Percentiles rank a stretch among this genome's conserved stretches.
These are phyloP conservation scores for Mythimna ferrago DNA, from an alignment of 2,888 invertebrate species.

Conservation along the genomic window DNA sequence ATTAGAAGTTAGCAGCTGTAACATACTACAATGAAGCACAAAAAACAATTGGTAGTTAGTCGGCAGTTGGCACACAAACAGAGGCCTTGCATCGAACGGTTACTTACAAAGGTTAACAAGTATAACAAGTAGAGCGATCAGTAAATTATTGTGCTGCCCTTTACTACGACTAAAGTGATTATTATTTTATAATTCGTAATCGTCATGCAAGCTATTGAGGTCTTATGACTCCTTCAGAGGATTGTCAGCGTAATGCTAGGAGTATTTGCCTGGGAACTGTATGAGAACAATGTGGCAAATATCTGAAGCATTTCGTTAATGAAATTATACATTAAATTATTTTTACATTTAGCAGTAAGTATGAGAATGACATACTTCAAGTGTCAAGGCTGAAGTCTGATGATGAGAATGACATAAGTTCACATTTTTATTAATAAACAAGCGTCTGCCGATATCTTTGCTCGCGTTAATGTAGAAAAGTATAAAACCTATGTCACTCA, in stretches of 20 bases:
- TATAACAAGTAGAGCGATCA: constrained; percentile 45
- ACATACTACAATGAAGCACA: constrained; percentile 50
- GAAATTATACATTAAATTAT: not conserved
- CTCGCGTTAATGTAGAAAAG: too few relatives aligned
- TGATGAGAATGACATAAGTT: not conserved
- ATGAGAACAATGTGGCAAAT: too few relatives aligned
- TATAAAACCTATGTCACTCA: too few relatives aligned
- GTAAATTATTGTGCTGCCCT: constrained; percentile 40
- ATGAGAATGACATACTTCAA: not conserved
- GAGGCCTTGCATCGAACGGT: constrained; percentile 43
- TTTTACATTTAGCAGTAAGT: not conserved
- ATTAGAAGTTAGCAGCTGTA: constrained; percentile 46
- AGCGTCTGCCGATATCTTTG: too few relatives aligned
- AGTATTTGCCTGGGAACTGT: not conserved
- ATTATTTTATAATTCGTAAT: constrained; percentile 13
- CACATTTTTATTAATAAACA: too few relatives aligned
- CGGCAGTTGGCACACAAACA: constrained; percentile 37
- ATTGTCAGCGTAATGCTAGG: not conserved
- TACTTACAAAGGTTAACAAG: constrained; percentile 53
- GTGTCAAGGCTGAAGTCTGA: not conserved
- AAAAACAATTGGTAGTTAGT: constrained; percentile 55
- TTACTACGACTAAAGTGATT: constrained; percentile 25
- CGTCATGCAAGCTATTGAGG: not conserved
- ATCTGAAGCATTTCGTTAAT: not conserved
- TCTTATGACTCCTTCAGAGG: not conserved